Base-by-base conservation (phyloP, 2,888 invertebrate species). In the Cancer borealis region DNA sequence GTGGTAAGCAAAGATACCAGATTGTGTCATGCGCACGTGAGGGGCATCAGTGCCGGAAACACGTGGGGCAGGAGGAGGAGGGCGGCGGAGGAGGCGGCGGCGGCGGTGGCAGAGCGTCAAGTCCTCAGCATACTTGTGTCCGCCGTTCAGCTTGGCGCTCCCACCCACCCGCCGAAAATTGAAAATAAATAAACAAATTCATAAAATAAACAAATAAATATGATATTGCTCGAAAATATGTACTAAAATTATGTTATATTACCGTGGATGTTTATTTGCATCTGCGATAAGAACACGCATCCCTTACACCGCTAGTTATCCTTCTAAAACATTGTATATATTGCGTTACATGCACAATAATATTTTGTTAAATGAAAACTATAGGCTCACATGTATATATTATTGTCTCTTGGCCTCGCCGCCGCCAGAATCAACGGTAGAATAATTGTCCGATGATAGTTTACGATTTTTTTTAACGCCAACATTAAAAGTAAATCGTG, bases 1-100 rank as follows among this genome's bases (percentile, higher is more conserved):
- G 84, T 84, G 39, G 84, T 39, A 84, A 39, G 84, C 84, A 84
- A 84, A 39, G 84, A 46, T 73, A 45, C 91, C 66, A 39, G 91
- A 73, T 54, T 46, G 84, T 91, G 91, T 73, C 91, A 91, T 91
- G 91, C 91, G 91, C 91, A 91, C 91, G 91, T 91, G 91, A 91
- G 66, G 45, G 73, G 73, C 73, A 73, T 91, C 73, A 54, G 90
- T 90, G 49, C 47, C 26, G 60, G 49, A 90, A 46, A 73, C 45
- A 73, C 66, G 66, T 73, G 45, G n/a, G 47, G 66, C 26, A n/a
- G 73, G 66, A 66, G 21, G 26, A 39, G 39, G 26, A 26, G 26
- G 8, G 73, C 26, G 26, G 73, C 73, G 73, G 73, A n/a, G 73
- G 17, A 21, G 66, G 84, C 39, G 84, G 84, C 79, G 30, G 30